Evolutionary conservation across 2,113 vertebrate species (phyloP).

Genomic region (Alligator mississippiensis): DNA sequence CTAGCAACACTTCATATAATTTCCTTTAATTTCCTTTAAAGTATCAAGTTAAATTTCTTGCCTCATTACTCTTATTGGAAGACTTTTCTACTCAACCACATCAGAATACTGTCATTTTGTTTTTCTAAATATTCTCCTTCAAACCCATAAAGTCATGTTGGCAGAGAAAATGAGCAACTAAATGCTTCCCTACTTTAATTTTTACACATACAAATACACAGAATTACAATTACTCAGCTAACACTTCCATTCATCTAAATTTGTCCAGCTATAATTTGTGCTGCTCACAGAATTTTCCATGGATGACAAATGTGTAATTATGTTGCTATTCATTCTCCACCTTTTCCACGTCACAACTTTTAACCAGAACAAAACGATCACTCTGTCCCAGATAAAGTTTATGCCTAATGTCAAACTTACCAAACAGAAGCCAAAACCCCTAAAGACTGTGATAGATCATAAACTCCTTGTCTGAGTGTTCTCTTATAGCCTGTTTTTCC

Average conservation of each 20-base stretch:
- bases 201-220: background rate
- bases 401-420: background rate
- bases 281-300: conserved; percentile 33
- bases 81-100: background rate
- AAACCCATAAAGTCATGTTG: conserved; percentile 15
- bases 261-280: conserved; percentile 36
- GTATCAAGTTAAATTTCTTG: background rate
- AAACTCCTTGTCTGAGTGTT: background rate
- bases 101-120: background rate
- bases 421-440: background rate
- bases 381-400: background rate
- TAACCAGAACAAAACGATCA: background rate
- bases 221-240: conserved; percentile 26
- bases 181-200: conserved; percentile 14
- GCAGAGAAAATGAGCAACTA: conserved; percentile 18
- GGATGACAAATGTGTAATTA: conserved; percentile 43
- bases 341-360: conserved; percentile 4
- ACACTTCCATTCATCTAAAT: conserved; percentile 41
- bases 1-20: too few relatives aligned
- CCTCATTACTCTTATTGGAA: background rate
- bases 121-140: background rate
- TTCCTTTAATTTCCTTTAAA: background rate
- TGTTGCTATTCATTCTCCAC: background rate
- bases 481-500: background rate
- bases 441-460: rapidly evolving